phyloP scores from a whole-genome alignment of 1,140 invertebrate species.

The Nymphalis io region DNA sequence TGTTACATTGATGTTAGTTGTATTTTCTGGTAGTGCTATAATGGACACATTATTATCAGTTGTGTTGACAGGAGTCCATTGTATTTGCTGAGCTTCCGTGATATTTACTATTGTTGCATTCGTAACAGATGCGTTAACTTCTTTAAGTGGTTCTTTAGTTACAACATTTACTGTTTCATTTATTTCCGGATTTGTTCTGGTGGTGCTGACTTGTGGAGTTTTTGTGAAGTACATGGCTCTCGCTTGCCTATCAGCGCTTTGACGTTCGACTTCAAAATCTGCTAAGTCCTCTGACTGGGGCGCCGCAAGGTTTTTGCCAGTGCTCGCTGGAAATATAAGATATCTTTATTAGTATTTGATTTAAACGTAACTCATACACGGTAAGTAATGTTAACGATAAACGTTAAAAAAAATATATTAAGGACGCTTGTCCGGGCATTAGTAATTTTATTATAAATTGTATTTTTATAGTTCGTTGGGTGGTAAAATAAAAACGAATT shows the following conservation, averaged over 20 bases:
- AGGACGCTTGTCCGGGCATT: too few relatives aligned
- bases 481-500: too few relatives aligned
- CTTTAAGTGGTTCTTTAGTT: constrained; percentile 20
- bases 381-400: too few relatives aligned
- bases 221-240: constrained; percentile 73
- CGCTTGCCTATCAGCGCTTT: constrained; percentile 54
- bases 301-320: constrained; percentile 52
- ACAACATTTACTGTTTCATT: constrained; percentile 41
- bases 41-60: constrained; percentile 40
- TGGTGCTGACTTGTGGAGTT: constrained; percentile 39
- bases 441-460: too few relatives aligned
- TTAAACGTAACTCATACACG: background rate
- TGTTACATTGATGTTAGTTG: constrained; percentile 39
- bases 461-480: too few relatives aligned
- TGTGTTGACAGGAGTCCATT: constrained; percentile 36
- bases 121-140: constrained; percentile 1
- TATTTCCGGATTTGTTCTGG: constrained; percentile 27
- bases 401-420: too few relatives aligned
- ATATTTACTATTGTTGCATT: constrained; percentile 12
- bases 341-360: background rate
- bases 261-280: constrained; percentile 46
- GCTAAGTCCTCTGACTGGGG: constrained; percentile 61
- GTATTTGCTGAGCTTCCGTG: constrained; percentile 40
- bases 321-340: constrained; percentile 60
- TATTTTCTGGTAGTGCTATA: constrained; percentile 38